A percentile compares a stretch with the other conserved stretches of the same genome.
Conservation (phyloP, 2,113 vertebrate species). For the Periophthalmodon schlosseri region DNA sequence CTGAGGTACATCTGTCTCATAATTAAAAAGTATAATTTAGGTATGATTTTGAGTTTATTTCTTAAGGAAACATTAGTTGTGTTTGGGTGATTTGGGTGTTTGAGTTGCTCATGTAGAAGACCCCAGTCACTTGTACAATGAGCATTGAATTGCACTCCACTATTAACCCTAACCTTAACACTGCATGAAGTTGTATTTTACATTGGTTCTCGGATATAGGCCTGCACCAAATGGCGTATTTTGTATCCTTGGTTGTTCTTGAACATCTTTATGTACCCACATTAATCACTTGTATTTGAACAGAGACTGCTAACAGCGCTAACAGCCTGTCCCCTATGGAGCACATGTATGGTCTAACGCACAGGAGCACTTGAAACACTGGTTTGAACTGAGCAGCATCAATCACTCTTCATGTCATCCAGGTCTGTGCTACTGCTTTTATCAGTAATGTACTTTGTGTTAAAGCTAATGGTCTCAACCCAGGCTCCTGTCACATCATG, state of each 20-base stretch:
- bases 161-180: too few species aligned
- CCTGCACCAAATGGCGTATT: not conserved
- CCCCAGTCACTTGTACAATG: too few species aligned
- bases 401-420: conserved; percentile 4
- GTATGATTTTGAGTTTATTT: too few species aligned
- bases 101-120: too few species aligned
- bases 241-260: not conserved
- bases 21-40: too few species aligned
- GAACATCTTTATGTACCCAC: not conserved
- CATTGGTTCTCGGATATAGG: too few species aligned
- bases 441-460: conserved; percentile 5
- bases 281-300: not conserved
- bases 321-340: conserved; percentile 39
- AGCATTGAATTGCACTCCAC: too few species aligned
- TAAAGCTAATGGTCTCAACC: not conserved
- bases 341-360: conserved; percentile 35
- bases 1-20: too few species aligned
- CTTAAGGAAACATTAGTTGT: too few species aligned
- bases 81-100: too few species aligned
- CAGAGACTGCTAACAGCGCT: conserved; percentile 19
- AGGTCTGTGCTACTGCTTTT: not conserved
- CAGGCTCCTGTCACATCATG: not conserved
- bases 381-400: conserved; percentile 11
- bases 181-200: too few species aligned
- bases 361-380: conserved; percentile 32